Evolutionary conservation across 2,113 vertebrate species (phyloP).

Genomic region (Ammodytes marinus): DNA sequence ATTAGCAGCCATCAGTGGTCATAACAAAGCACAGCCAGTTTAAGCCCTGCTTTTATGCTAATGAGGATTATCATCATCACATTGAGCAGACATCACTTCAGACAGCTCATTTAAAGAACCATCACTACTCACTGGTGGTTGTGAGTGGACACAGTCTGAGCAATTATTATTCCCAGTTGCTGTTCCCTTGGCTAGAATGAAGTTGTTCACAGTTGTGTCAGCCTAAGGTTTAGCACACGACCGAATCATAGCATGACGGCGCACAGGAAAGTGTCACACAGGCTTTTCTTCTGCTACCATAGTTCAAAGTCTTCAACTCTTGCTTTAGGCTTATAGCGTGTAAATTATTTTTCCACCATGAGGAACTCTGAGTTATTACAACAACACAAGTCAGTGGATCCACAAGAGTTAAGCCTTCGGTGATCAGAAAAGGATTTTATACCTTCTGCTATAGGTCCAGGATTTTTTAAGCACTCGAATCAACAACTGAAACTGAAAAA

Average conservation of each 20-base stretch:
- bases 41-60: slow-evolving; percentile 12
- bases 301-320: neutral
- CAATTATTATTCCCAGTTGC: neutral
- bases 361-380: no score
- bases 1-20: slow-evolving; percentile 26
- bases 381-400: no score
- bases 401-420: no score
- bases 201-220: neutral
- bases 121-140: slow-evolving; percentile 2
- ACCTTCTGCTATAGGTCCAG: no score
- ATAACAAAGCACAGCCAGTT: neutral
- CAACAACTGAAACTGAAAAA: no score
- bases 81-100: slow-evolving; percentile 2
- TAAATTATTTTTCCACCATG: no score
- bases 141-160: neutral
- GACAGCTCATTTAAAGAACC: slow-evolving; percentile 12
- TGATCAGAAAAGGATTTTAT: no score
- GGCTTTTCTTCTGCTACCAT: neutral
- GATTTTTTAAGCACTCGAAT: no score
- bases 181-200: neutral
- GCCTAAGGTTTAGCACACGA: neutral
- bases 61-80: neutral
- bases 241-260: neutral
- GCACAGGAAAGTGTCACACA: neutral
- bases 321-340: neutral